Conservation (phyloP, 1,140 invertebrate genomes). For the Laodelphax striatellus region DNA sequence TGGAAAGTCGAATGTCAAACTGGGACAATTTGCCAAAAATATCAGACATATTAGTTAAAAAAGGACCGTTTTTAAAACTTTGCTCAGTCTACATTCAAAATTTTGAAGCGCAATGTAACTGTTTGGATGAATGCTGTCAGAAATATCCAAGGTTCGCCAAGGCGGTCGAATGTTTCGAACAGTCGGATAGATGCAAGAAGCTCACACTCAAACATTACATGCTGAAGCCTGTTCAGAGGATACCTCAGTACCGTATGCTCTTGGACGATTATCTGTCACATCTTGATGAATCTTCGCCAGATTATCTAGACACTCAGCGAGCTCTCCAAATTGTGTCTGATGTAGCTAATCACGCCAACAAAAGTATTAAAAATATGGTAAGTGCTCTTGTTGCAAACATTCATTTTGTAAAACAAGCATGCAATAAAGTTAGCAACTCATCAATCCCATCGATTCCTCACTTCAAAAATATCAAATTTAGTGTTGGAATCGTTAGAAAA, state of each 20-base stretch:
- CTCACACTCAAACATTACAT: constrained; percentile 57
- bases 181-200: constrained; percentile 45
- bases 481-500: too few relatives aligned
- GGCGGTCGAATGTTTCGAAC: constrained; percentile 54
- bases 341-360: constrained; percentile 65
- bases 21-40: constrained; percentile 49
- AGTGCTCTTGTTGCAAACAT: constrained; percentile 21
- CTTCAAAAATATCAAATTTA: too few relatives aligned
- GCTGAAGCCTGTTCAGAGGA: constrained; percentile 63
- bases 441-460: too few relatives aligned
- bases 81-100: constrained; percentile 61
- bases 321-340: constrained; percentile 56
- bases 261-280: constrained; percentile 53
- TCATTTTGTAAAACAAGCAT: too few relatives aligned
- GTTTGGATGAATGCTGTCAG: constrained; percentile 46
- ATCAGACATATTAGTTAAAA: constrained; percentile 62
- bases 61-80: constrained; percentile 63
- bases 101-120: constrained; percentile 48
- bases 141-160: constrained; percentile 48
- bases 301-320: constrained; percentile 51
- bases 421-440: too few relatives aligned
- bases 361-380: constrained; percentile 51
- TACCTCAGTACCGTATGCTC: constrained; percentile 55
- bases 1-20: constrained; percentile 45
- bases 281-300: constrained; percentile 41